Evolutionary conservation across 2,888 invertebrate species (phyloP), one percentile per base, ranked within the genome.

Genomic region (Hofmannophila pseudospretella): DNA sequence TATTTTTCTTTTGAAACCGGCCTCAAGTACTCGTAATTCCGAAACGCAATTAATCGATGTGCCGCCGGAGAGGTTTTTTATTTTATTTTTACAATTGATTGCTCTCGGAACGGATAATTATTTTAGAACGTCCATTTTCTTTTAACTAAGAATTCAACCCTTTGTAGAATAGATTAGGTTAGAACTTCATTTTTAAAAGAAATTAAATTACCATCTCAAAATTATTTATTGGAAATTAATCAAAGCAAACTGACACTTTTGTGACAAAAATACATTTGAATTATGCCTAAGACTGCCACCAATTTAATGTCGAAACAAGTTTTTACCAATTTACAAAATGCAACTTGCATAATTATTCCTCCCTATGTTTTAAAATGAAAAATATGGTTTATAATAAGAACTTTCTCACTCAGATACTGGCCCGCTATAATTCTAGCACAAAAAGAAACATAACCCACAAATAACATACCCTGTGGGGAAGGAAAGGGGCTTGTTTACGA

Each of bases 1-100:
- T 81, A 78, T 79, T 80, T 41, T 72, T 71, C 77, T 77, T 80
- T 79, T 69, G 67, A 70, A 67, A 65, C 57, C 55, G 62, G 47
- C 47, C 56, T 50, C 42, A 49, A 54, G 58, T 68, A n/a, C n/a
- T n/a, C n/a, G n/a, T n/a, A 58, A 74, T 71, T 71, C 61, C 47
- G 58, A 49, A 55, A 58, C 64, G 65, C 67, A 71, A 77, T 77
- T 76, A 75, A 72, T 68, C 59, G 57, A 53, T 48, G 44, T 44
- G 47, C 41, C 35, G 41, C 35, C 32, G 32, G n/a, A 28, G 42
- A 49, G 41, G 44, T 46, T 41, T 54, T 52, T 45, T 41, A 49
- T 40, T 44, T 46, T 41, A 54, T 52, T 45, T 41, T 45, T 47
- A 49, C 36, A 36, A 40, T 47, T 49, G 46, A 51, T 53, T 49